These are phyloP conservation scores for Frankliniella fusca DNA, from an alignment of 2,888 invertebrate species.

Conservation along the genomic window DNA sequence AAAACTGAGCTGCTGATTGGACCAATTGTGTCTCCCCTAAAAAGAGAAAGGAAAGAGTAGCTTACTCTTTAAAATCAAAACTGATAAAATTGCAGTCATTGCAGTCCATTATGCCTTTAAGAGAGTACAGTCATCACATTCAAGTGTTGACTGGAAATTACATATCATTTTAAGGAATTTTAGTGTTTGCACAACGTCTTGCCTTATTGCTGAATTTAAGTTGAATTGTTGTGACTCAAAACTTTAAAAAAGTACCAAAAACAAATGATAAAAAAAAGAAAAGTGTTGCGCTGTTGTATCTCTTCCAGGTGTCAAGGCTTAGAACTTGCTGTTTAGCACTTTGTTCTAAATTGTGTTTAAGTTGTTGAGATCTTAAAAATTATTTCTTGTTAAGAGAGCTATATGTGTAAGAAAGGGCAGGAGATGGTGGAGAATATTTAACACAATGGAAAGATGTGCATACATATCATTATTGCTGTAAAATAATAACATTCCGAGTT, in stretches of 20 bases:
- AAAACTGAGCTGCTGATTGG: background rate
- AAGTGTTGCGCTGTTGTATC: too few species aligned
- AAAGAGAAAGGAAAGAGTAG: background rate
- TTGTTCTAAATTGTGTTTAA: background rate
- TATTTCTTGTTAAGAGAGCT: background rate
- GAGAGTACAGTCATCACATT: background rate
- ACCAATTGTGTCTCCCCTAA: background rate
- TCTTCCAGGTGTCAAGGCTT: background rate
- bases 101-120: background rate
- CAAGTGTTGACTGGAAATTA: background rate
- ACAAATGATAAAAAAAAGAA: background rate
- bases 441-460: background rate
- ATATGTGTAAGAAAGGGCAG: background rate
- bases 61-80: background rate
- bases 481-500: slow-evolving; percentile 1
- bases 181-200: too few species aligned
- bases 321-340: background rate
- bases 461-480: background rate
- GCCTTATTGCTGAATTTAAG: background rate
- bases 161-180: background rate
- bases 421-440: background rate
- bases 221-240: background rate
- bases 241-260: background rate
- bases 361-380: background rate
- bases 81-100: background rate